Base-by-base conservation (phyloP, 64 coral and sea anemone species). In the Montipora efflorescens region DNA sequence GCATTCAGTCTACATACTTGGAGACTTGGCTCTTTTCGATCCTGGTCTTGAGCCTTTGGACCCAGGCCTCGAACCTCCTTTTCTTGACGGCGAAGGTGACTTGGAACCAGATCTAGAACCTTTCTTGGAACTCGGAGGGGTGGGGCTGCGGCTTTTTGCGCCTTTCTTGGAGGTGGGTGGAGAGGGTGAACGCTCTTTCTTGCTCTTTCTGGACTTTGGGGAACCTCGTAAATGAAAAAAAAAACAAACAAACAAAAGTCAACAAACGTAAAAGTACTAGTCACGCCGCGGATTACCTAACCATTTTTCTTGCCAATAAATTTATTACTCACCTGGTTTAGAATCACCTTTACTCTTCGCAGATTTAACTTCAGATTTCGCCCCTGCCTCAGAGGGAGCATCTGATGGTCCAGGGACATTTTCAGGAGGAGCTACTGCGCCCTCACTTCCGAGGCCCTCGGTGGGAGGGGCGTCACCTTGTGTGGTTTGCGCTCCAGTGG, bases 81-180 rank as follows among this genome's bases (percentile, higher is more conserved):
- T 99, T 55, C 79, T 95, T 20, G 97, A 94, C 14, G 95, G 78
- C 16, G 97, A 94, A 7, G 97, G 97, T 36, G 97, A 99, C 84
- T 91, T 96, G n/a, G 97, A 96, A 3, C 88, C 92, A 76, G 97
- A 28, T 82, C 82, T 77, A 5, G 89, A 80, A 7, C 93, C 79
- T 71, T 84, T 97, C 53, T 91, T 97, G 67, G 96, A 84, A 49
- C 88, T 76, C 5, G 96, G 84, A 15, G 93, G 96, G 15, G 96
- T 87, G 11, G 95, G 95, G 66, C 78, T 93, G 14, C 95, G 92
- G 22, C 95, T 97, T 77, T 97, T 97, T 4, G 83, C 36, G 47
- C 92, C 92, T 76, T 94, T 94, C 92, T 97, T 97, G 1, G 88
- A 91, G 3, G 95, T 57, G 16, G 92, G 43, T 28, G 95, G 92